Evolutionary conservation across 2,797 vertebrate genomes (phyloP), one percentile per base, ranked within the genome.

Genomic region (Chanos chanos): DNA sequence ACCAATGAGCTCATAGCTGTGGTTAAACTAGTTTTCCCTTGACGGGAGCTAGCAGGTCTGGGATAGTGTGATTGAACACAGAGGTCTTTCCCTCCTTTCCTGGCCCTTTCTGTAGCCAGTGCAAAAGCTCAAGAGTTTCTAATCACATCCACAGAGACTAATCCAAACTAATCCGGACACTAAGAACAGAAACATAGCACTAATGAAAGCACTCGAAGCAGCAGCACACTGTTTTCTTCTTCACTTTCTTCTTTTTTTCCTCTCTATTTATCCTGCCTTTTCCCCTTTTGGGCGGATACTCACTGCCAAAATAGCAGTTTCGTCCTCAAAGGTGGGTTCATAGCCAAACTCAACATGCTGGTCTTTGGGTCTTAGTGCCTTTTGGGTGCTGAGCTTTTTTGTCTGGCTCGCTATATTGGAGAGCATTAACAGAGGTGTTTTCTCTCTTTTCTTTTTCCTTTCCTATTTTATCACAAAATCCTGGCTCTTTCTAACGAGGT

Each of bases 261-360:
- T 31, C 62, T 57, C 48, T 28, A n/a, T 64, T 24, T 68, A 30
- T 65, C 53, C 53, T 40, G 13, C 47, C 53, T 43, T 58, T 59
- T 63, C 56, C 9, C 36, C 33, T 56, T 43, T 5, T 15, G 34
- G 43, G 25, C 16, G 18, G 41, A 51, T 8, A 18, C 10, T 5
- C 15, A 6, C 41, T 47, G 61, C 65, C 68, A 74, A 68, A 74
- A 52, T 5, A 67, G 44, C 50, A 37, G 24, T 31, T 54, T 39
- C 45, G 7, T 30, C 37, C 65, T 54, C 48, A 60, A 25, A 24
- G 50, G 61, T 49, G 48, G 37, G 33, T 30, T 15, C 9, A 58
- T 61, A 68, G 69, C 67, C 72, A 74, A 68, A 55, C 49, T 65
- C 56, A 66, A 72, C 61, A 72, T 66, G 66, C 51, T 51, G 41